Evolutionary conservation across 2,797 vertebrate genomes (phyloP).

Genomic region (Falco biarmicus): DNA sequence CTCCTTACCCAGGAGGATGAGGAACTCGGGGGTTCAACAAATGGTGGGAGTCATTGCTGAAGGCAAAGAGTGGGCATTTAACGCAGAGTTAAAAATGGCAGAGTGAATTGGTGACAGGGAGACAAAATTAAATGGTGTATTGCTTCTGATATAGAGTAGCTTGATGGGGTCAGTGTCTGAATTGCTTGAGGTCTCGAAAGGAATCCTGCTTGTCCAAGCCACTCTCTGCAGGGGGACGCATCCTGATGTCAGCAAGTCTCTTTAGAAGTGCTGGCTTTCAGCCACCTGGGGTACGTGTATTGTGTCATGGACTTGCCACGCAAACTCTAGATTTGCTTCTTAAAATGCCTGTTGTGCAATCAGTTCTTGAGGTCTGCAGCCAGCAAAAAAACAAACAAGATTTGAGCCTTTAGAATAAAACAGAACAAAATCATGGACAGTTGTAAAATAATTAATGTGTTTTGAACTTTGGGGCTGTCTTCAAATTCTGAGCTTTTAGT

Average conservation of each 20-base stretch:
- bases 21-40: not conserved
- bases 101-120: not conserved
- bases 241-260: not conserved
- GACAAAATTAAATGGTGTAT: not conserved
- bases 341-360: not conserved
- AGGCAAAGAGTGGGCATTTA: not conserved
- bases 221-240: not conserved
- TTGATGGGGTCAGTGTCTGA: not conserved
- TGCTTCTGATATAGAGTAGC: not conserved
- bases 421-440: not conserved
- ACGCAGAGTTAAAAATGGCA: not conserved
- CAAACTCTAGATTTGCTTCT: not conserved
- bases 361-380: not conserved
- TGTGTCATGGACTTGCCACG: not conserved
- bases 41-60: not conserved
- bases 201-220: not conserved
- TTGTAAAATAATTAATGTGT: not conserved
- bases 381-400: not conserved
- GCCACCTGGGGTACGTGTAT: not conserved
- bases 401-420: not conserved
- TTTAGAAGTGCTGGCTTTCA: not conserved
- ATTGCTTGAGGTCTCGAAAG: not conserved
- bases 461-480: not conserved
- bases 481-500: not conserved
- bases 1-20: not conserved